Base-by-base conservation (phyloP, 2,113 vertebrate species). In the Epinephelus cyanopodus region DNA sequence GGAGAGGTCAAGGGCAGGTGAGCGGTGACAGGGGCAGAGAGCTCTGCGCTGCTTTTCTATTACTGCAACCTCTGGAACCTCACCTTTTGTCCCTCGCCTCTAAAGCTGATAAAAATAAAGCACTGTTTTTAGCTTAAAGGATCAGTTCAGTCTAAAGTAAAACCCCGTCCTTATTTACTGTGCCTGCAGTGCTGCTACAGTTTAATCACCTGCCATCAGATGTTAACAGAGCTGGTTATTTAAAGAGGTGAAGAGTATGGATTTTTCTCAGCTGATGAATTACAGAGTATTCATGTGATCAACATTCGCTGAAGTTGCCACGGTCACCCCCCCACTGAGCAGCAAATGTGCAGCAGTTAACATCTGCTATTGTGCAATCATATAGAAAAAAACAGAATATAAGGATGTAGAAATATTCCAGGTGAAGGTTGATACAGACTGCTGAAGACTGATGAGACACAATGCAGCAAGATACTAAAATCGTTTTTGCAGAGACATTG, bases 1-100 rank as follows among this genome's bases (percentile, higher is more conserved):
- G 2, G 39, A 63, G 70, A 81, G 92, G 92, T 92, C 90, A 91
- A 93, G 90, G 90, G 64, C 25, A 85, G 90, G 90, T 77, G 76
- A 90, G 69, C 47, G 13, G 84, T 90, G 84, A 89, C 79, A 64
- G 67, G 64, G 72, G 65, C 39, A 54, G 74, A 72, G 66, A 72
- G 77, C 76, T 69, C 78, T 29, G 47, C 57, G 60, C 79, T 64
- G 70, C 54, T 69, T 83, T 76, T 81, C 21, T 74, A 37, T 67
- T 60, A 48, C 25, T 47, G 39, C 17, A 62, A 83, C 86, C 87
- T 79, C 83, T 76, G 71, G 70, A 64, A 37, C 33, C 47, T 54
- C 54, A 52, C 42, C 27, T 56, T 81, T 71, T 53, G 64, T 90
- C 48, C 78, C 63, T 39, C 23, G 83, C 45, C 62, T 69, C 9